Evolutionary conservation across 2,113 vertebrate genomes (phyloP).

Genomic region (Tautogolabrus adspersus): DNA sequence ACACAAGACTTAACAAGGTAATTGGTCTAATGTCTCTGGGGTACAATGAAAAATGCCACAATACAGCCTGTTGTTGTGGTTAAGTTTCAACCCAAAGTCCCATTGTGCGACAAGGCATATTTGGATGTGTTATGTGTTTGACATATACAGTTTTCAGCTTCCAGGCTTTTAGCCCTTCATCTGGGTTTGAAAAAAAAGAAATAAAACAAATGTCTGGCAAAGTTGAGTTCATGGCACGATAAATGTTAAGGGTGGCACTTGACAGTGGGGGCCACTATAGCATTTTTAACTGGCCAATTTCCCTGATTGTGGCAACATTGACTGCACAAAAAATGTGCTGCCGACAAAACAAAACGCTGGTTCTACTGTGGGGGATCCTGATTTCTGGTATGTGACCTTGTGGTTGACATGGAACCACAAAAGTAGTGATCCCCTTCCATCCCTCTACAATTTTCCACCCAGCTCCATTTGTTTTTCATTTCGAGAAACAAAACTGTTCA

Average conservation of each 20-base stretch:
- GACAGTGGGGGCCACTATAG: slow-evolving; percentile 39
- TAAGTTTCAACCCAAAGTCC: slow-evolving; percentile 51
- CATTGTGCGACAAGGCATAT: slow-evolving; percentile 38
- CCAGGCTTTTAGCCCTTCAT: slow-evolving; percentile 2
- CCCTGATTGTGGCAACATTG: slow-evolving; percentile 57
- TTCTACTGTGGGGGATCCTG: slow-evolving; percentile 72
- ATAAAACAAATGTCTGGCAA: slow-evolving; percentile 13
- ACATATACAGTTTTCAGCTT: slow-evolving; percentile 11
- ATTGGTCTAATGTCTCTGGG: slow-evolving; percentile 74
- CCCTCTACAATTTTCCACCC: slow-evolving; percentile 72
- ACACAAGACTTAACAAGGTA: slow-evolving; percentile 75
- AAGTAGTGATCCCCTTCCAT: slow-evolving; percentile 75
- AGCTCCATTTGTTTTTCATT: slow-evolving; percentile 79
- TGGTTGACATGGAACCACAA: slow-evolving; percentile 76
- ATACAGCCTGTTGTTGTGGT: slow-evolving; percentile 51
- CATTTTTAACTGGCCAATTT: slow-evolving; percentile 66
- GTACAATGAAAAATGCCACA: slow-evolving; percentile 69
- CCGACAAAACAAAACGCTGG: slow-evolving; percentile 53
- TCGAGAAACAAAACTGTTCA: slow-evolving; percentile 75
- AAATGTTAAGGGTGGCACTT: slow-evolving; percentile 24
- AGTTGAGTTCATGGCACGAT: slow-evolving; percentile 27
- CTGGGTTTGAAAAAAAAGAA: background rate
- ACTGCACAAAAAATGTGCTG: slow-evolving; percentile 59
- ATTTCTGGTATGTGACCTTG: slow-evolving; percentile 80
- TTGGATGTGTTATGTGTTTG: slow-evolving; percentile 48